phyloP scores from a whole-genome alignment of 2,888 invertebrate genomes.

The Bellardia bayeri region DNA sequence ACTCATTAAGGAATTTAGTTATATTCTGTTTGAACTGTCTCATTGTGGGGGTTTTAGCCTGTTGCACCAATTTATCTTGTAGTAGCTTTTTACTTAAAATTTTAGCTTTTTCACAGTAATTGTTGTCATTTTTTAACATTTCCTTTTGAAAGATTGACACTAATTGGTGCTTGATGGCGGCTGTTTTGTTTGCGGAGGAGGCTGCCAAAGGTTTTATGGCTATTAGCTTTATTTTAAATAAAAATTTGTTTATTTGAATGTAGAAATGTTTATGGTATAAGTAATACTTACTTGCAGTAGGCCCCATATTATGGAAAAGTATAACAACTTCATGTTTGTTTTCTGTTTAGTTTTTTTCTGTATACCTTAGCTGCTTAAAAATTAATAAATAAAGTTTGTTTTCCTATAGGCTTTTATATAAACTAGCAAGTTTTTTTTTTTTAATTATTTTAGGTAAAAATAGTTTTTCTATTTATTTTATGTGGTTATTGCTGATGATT shows the following conservation, averaged over 20 bases:
- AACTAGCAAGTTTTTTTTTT: too few species aligned
- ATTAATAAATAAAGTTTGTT: too few species aligned
- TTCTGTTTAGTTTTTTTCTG: too few species aligned
- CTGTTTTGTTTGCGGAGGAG: neutral
- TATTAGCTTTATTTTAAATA: neutral
- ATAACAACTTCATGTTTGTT: too few species aligned
- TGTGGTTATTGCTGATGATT: too few species aligned
- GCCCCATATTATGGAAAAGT: too few species aligned
- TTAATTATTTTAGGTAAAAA: too few species aligned
- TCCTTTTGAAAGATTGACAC: neutral
- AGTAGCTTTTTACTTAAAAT: conserved; percentile 14
- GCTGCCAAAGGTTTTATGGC: neutral
- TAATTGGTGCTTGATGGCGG: neutral
- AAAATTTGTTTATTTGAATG: too few species aligned
- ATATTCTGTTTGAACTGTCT: neutral
- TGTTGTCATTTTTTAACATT: neutral
- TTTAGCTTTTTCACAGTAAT: neutral
- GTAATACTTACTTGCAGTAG: conserved; percentile 4
- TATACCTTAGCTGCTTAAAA: too few species aligned
- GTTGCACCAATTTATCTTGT: neutral
- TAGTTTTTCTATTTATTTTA: too few species aligned
- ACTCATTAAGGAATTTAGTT: neutral
- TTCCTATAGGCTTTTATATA: too few species aligned
- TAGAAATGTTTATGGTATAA: neutral
- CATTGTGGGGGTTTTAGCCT: too few species aligned